Evolutionary conservation across 2,797 vertebrate species (phyloP), one percentile per base, ranked within the genome.

Genomic region (Acanthopagrus latus): DNA sequence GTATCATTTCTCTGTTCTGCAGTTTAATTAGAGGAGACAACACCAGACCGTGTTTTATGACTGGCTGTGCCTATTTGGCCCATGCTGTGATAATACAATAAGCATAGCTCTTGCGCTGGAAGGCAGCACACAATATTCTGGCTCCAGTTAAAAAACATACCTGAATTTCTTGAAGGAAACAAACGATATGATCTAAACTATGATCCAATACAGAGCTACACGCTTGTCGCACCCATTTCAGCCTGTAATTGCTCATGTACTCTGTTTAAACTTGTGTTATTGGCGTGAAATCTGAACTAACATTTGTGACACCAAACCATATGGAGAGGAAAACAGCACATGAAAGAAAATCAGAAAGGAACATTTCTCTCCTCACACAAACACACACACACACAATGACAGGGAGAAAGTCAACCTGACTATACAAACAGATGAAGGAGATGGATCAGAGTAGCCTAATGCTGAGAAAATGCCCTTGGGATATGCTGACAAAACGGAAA

Each of bases 401-500:
- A 54, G 69, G n/a, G 43, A 58, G 38, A 71, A 46, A 76, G 76
- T 72, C 58, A 81, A 86, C 62, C 70, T 84, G 85, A 86, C 85
- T 84, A 44, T 82, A 77, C 72, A 78, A 85, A 80, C 77, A 83
- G 78, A 88, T 85, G 86, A 85, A 84, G 76, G 84, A 80, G 77
- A 76, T 82, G 74, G 69, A 87, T 88, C 85, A 83, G 80, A 83
- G 73, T 59, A 63, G 78, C 74, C 76, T 78, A 87, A 85, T 82
- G 73, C 88, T 86, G 84, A 81, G 88, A 88, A 91, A 88, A 90
- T 82, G 84, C 88, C 86, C 82, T 70, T 76, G 88, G 90, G 91
- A 92, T 83, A 83, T 79, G 87, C 84, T 90, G 88, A 89, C 88
- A 88, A 81, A 89, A 85, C 85, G 89, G 88, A 93, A 92, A 87